Base-by-base conservation (phyloP, 1,140 invertebrate species). In the Dryas iulia region DNA sequence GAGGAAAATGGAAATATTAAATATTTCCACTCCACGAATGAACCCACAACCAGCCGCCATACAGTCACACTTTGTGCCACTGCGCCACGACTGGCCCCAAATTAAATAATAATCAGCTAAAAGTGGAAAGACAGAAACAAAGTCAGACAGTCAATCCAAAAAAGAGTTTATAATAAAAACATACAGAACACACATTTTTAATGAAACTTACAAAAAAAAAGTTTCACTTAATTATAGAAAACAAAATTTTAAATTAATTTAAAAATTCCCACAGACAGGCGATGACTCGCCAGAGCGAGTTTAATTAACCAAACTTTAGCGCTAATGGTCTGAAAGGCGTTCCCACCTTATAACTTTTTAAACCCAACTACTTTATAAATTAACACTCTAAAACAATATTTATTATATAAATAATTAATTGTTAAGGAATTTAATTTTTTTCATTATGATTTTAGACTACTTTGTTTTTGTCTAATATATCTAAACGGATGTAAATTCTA, bases 241-340 rank as follows among this genome's bases (percentile, higher is more conserved):
- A 47, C 14, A 8, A 47, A 47, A 47, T 47, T 47, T 21, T 47
- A 47, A 8, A 47, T 47, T 47, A 47, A 47, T 18, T 47, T 18
- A 47, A 47, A 47, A 21, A 47, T 47, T 47, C n/a, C n/a, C 18
- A 47, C 14, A 47, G 39, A 47, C 39, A 21, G 18, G 18, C n/a
- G 39, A 47, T 47, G 39, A 47, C 39, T 47, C 18, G 18, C 14
- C 39, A 12, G 39, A 21, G 14, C 39, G 25, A 66, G 56, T 66
- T 66, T 52, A 66, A 66, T 66, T 66, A 66, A 59, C 56, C 18
- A 21, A 66, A 66, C 56, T 66, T 66, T 33, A 66, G 14, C 26
- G 56, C 64, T 66, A 66, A 66, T 66, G 64, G 58, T 66, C 56
- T 59, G 56, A 35, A 39, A 47, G 47, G 63, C 54, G 21, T 52